Conservation (phyloP, 2,113 vertebrate species). For the Nanorana parkeri region DNA sequence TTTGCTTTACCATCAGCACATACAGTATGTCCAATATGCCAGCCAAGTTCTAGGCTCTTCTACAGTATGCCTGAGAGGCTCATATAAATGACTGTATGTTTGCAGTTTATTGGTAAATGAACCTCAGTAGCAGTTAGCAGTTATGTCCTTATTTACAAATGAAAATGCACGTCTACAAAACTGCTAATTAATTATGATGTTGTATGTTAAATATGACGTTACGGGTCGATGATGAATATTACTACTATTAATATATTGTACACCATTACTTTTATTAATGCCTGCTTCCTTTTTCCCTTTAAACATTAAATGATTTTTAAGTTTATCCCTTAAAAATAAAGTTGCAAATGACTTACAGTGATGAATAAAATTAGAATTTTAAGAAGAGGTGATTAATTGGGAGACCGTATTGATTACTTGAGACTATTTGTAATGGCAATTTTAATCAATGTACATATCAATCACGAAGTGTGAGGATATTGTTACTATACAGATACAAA, state of each 20-base stretch:
- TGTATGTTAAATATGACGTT: neutral
- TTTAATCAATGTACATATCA: constrained; percentile 45
- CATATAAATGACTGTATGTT: neutral
- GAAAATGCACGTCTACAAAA: neutral
- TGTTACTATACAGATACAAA: constrained; percentile 39
- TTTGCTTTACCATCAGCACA: too few relatives aligned
- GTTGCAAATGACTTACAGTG: constrained; percentile 33
- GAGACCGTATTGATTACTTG: constrained; percentile 27
- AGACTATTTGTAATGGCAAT: constrained; percentile 41
- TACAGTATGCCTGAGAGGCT: neutral
- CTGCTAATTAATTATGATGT: neutral
- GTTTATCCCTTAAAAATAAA: constrained; percentile 24
- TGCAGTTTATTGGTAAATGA: neutral
- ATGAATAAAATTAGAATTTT: constrained; percentile 40
- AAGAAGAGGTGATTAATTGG: constrained; percentile 40
- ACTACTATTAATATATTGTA: neutral
- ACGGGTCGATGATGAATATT: constrained; percentile 24
- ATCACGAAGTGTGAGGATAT: constrained; percentile 30
- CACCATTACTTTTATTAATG: neutral
- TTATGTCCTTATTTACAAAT: neutral
- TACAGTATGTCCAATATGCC: neutral
- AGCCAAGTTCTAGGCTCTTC: neutral
- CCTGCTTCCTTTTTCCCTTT: neutral
- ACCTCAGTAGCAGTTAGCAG: neutral
- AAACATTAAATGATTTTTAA: constrained; percentile 12